A percentile compares a stretch with the other conserved stretches of the same genome.
Conservation (phyloP, 2,113 vertebrate species). For the Argyrosomus japonicus region DNA sequence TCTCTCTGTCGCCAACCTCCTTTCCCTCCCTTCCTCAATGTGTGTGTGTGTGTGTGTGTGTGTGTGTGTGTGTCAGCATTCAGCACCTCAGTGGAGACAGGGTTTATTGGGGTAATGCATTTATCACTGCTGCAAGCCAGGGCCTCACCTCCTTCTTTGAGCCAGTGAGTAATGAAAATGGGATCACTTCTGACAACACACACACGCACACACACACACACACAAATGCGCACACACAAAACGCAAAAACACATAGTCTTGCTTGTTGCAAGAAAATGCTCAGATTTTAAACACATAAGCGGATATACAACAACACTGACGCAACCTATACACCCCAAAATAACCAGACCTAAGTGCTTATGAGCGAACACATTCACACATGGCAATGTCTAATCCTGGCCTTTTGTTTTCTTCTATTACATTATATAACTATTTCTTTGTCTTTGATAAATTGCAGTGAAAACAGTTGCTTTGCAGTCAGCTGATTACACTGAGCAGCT, state of each 20-base stretch:
- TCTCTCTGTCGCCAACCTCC: conserved; percentile 57
- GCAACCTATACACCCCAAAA: conserved; percentile 16
- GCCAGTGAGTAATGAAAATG: conserved; percentile 86
- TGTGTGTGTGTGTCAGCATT: conserved; percentile 73
- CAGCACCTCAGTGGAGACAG: conserved; percentile 77
- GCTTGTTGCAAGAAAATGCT: conserved; percentile 24
- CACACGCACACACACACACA: conserved; percentile 48
- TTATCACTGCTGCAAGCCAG: conserved; percentile 80
- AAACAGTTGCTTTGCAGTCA: conserved; percentile 26
- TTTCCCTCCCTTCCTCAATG: conserved; percentile 34
- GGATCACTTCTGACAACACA: conserved; percentile 84
- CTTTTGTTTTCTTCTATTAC: neutral
- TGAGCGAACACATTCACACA: neutral
- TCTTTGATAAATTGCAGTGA: conserved; percentile 26
- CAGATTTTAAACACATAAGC: conserved; percentile 38
- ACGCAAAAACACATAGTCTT: neutral
- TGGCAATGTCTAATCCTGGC: conserved; percentile 8
- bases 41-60: conserved; percentile 45
- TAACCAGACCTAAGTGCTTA: neutral
- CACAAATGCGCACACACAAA: conserved; percentile 44
- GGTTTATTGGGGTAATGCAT: conserved; percentile 84
- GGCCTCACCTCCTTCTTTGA: conserved; percentile 83
- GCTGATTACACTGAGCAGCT: conserved; percentile 38
- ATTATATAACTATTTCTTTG: conserved; percentile 6
- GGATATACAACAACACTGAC: neutral